Base-by-base conservation (phyloP, 2,797 vertebrate genomes). In the Crax fasciolata region DNA sequence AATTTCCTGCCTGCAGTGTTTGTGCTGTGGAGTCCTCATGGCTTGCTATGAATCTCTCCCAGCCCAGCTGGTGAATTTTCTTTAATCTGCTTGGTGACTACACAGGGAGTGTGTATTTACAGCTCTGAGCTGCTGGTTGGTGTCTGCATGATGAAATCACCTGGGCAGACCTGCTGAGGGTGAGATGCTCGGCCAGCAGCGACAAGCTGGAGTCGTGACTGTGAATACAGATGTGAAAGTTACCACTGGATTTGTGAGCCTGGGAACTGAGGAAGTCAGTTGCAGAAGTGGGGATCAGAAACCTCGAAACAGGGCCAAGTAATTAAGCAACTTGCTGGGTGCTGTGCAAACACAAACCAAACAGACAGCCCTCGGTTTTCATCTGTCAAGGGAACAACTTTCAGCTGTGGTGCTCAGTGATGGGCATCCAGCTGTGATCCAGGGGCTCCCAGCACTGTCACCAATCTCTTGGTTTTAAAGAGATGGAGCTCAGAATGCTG, bases 261-360 rank as follows among this genome's bases (percentile, higher is more conserved):
- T 95, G 96, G 87, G 95, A 93, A 94, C 1, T 19, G 93, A 84
- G 96, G 95, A 97, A 95, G 93, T 95, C 27, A 9, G 66, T 94
- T 94, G 94, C 87, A 95, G 89, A 95, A 96, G 91, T 93, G 77
- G 93, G 74, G 88, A 70, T 70, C 19, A 5, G 65, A 92, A 95
- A 83, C 32, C 32, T 90, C 73, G 54, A 93, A 90, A 88, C 0
- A 30, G 90, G 85, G 93, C 93, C 83, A 88, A 49, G 73, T 73
- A 84, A 91, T 93, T 58, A 92, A 81, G 87, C 0, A 3, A 80
- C 87, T 77, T 82, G 82, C 49, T 84, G 93, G 66, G 39, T 78
- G 85, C 85, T 96, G 62, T 58, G 63, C 70, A 88, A 81, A 72
- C 71, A 74, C 58, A 72, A 90, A 93, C 48, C 43, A 30, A 89